A percentile compares a stretch with the other conserved stretches of the same genome.
Evolutionary conservation across 2,888 invertebrate genomes (phyloP).

Genomic region (Cephus pulcher): DNA sequence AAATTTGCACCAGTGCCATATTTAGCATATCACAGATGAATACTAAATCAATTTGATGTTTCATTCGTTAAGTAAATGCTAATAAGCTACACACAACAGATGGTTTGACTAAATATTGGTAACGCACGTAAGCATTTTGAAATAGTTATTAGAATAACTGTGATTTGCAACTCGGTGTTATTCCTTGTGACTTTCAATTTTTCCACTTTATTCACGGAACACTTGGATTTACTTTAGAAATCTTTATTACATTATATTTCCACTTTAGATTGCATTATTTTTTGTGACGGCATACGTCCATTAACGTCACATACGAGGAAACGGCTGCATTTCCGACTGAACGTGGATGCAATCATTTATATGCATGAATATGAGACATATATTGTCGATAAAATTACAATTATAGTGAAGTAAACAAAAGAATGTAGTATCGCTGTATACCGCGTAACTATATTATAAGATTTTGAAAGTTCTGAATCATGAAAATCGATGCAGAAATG

Average conservation of each 20-base stretch:
- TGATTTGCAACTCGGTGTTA: neutral
- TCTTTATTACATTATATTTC: neutral
- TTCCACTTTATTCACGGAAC: neutral
- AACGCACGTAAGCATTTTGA: neutral
- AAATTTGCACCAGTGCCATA: neutral
- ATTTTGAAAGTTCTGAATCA: neutral
- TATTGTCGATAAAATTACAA: neutral
- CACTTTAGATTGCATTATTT: neutral
- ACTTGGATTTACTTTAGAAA: neutral
- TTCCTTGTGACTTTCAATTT: neutral
- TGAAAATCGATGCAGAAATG: neutral
- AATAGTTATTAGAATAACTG: neutral
- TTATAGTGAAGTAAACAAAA: neutral
- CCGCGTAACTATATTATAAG: neutral
- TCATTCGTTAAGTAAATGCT: neutral
- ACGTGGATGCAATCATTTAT: neutral
- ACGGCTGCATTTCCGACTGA: neutral
- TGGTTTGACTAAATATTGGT: neutral
- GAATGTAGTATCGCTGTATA: neutral
- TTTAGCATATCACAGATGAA: neutral
- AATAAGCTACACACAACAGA: neutral
- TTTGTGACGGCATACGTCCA: neutral
- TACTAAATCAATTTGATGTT: neutral
- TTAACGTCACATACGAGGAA: neutral
- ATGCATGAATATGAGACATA: too few species aligned